Conservation (phyloP, 2,113 vertebrate genomes). For the Pedionomus torquatus region DNA sequence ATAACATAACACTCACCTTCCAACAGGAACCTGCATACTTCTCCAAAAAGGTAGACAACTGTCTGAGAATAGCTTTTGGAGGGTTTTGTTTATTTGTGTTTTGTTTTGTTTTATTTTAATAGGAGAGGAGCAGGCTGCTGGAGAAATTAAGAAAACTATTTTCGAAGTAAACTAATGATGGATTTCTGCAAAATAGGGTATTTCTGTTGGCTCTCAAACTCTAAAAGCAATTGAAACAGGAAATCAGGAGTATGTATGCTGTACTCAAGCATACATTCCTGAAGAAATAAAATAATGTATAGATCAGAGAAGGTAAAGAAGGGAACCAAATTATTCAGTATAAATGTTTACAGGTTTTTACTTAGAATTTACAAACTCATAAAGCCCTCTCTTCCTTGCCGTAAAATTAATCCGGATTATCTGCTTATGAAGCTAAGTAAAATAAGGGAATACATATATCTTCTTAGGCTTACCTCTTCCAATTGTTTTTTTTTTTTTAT, state of each 20-base stretch:
- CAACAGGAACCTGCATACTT: background rate
- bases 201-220: background rate
- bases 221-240: background rate
- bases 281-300: background rate
- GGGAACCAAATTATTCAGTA: background rate
- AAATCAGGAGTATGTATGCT: background rate
- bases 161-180: background rate
- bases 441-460: background rate
- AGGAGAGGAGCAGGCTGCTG: background rate
- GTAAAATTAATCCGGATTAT: constrained; percentile 21
- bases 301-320: background rate
- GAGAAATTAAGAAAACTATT: background rate
- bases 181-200: background rate
- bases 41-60: background rate
- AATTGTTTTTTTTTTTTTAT: background rate
- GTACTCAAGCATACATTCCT: background rate
- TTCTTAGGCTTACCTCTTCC: background rate
- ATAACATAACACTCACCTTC: background rate
- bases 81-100: background rate
- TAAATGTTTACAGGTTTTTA: background rate
- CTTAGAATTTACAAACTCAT: background rate
- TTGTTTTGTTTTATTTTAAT: background rate
- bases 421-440: background rate
- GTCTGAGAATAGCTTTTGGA: background rate
- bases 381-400: background rate